A percentile compares a stretch with the other conserved stretches of the same genome.
Conservation (phyloP, 35 echinoderm and acorn worm genomes). For the Heliocidaris tuberculata region DNA sequence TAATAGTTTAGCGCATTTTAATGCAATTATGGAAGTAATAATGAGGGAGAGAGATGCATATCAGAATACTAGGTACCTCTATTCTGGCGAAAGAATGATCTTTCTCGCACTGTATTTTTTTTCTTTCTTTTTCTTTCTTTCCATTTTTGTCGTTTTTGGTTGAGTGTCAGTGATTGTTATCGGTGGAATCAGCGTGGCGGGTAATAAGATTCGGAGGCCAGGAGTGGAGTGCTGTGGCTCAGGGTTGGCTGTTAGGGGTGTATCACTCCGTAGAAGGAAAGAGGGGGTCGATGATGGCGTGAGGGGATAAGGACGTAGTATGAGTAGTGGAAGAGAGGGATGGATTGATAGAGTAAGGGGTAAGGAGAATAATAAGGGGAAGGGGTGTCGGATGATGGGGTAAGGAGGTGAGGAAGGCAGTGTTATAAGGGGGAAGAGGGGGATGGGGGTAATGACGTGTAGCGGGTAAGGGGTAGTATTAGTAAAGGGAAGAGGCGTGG, state of each 20-base stretch:
- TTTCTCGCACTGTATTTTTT: not conserved
- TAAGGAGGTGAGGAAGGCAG: not conserved
- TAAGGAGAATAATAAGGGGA: not conserved
- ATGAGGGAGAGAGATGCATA: not conserved
- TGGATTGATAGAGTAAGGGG: not conserved
- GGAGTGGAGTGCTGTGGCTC: not conserved
- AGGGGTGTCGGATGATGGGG: not conserved
- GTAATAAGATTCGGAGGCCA: not conserved
- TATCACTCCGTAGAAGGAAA: no score
- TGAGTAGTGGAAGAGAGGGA: not conserved
- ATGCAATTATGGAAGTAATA: not conserved
- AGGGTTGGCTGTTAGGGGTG: no score
- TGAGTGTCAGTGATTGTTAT: constrained; percentile 3
- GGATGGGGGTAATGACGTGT: no score
- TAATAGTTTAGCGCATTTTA: not conserved
- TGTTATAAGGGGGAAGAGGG: no score
- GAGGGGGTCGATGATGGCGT: no score
- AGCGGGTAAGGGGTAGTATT: no score
- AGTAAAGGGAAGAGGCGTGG: no score
- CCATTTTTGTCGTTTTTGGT: not conserved
- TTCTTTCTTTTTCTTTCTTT: not conserved
- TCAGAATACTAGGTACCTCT: not conserved
- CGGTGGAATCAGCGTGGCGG: not conserved
- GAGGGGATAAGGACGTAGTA: no score
- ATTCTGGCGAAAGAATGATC: not conserved